Conservation (phyloP, 1,140 invertebrate genomes). For the Pseudomyrmex pallidus region DNA sequence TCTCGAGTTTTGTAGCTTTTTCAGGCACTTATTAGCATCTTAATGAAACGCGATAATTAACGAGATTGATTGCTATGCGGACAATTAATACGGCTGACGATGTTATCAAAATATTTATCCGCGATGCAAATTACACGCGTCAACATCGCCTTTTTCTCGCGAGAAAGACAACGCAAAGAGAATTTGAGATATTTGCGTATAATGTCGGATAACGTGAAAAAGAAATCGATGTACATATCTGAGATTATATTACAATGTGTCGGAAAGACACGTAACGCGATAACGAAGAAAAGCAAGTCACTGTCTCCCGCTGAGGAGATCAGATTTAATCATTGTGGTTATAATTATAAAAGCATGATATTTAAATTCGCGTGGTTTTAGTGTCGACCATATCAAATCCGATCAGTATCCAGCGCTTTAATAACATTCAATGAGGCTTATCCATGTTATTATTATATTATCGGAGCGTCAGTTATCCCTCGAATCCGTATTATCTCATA, state of each 20-base stretch:
- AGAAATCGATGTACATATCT: background rate
- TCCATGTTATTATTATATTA: background rate
- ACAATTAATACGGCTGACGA: slow-evolving; percentile 22
- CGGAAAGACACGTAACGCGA: background rate
- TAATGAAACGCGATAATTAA: background rate
- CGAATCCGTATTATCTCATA: background rate
- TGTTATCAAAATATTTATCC: background rate
- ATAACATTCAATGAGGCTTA: slow-evolving; percentile 15
- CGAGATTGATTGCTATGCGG: background rate
- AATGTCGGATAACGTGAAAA: background rate
- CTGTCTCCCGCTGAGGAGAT: background rate
- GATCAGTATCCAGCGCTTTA: slow-evolving; percentile 11
- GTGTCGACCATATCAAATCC: background rate
- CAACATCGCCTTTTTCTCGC: background rate
- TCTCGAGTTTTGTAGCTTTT: background rate
- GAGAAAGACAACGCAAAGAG: slow-evolving; percentile 8
- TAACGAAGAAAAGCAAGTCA: background rate
- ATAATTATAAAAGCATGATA: background rate
- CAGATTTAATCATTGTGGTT: background rate
- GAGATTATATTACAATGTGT: background rate
- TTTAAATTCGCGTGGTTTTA: background rate
- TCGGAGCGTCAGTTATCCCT: background rate
- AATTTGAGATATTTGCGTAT: slow-evolving; percentile 5
- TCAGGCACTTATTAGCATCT: background rate
- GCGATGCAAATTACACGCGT: slow-evolving; percentile 7